Evolutionary conservation across 2,113 vertebrate genomes (phyloP).

Genomic region (Oryctolagus cuniculus): mOryCun1.1 NC_091434.1:59725501-59726000

Average conservation of each 20-base stretch:
- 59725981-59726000: constrained; percentile 65
- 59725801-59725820: background rate
- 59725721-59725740: background rate
- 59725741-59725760: background rate
- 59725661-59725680: background rate
- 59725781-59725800: background rate
- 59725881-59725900: background rate
- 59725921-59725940: background rate
- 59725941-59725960: constrained; percentile 44
- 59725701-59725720: background rate
- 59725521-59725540: background rate
- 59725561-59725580: constrained; percentile 15
- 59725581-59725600: background rate
- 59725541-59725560: too few relatives aligned
- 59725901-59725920: background rate
- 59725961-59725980: background rate
- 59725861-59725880: background rate
- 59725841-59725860: background rate
- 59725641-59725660: background rate
- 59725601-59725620: too few relatives aligned
- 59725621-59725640: constrained; percentile 42
- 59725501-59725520: background rate
- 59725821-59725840: constrained; percentile 33
- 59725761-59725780: background rate
- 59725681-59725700: background rate